phyloP scores from a whole-genome alignment of 2,113 vertebrate genomes.

The Halcyon malimbica region DNA sequence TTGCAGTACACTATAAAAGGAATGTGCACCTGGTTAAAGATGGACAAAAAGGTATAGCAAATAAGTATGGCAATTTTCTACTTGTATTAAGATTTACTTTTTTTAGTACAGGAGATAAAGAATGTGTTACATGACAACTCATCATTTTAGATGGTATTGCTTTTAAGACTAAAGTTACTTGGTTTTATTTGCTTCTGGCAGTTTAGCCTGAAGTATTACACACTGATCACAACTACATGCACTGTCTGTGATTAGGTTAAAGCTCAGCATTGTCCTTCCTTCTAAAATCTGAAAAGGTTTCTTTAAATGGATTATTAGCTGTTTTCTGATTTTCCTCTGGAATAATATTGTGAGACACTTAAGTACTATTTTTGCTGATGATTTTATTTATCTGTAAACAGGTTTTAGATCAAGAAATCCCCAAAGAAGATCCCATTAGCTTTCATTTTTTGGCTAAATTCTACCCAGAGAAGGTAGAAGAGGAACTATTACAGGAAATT shows the following conservation, averaged over 20 bases:
- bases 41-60: slow-evolving; percentile 86
- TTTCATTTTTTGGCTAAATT: slow-evolving; percentile 93
- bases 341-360: background rate
- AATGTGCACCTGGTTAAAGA: slow-evolving; percentile 89
- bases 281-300: background rate
- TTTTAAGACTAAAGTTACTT: background rate
- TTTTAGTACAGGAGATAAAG: background rate
- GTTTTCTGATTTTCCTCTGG: background rate
- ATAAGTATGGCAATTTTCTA: background rate
- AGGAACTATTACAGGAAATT: slow-evolving; percentile 93
- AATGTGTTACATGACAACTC: background rate
- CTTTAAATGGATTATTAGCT: background rate
- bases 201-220: background rate
- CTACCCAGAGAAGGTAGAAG: slow-evolving; percentile 93
- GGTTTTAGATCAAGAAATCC: slow-evolving; percentile 93
- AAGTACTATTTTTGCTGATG: background rate
- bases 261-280: background rate
- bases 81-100: background rate
- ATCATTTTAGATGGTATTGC: background rate
- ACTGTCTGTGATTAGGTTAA: background rate
- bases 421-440: slow-evolving; percentile 90
- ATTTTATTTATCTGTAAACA: slow-evolving; percentile 55
- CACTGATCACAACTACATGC: background rate
- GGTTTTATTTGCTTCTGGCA: background rate
- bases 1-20: slow-evolving; percentile 88